These are phyloP conservation scores for Mus musculus DNA, from an alignment of 2,113 vertebrate genomes.

Conservation along the genomic window DNA sequence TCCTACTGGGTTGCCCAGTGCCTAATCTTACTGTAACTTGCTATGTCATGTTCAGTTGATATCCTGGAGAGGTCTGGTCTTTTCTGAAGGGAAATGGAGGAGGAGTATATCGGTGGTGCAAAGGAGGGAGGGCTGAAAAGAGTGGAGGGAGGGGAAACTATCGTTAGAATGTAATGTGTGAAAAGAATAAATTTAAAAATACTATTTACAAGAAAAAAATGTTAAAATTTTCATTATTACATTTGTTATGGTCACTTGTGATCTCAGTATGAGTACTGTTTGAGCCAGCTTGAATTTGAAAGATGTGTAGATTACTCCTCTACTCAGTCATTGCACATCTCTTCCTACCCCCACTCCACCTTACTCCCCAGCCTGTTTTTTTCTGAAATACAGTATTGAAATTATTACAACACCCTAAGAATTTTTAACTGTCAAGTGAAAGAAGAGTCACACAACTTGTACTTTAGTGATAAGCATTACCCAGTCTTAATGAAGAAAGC, in stretches of 20 bases:
- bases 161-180: not conserved
- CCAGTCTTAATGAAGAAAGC: not conserved
- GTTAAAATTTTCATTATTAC: not conserved
- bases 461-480: not conserved
- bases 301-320: not conserved
- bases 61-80: not conserved
- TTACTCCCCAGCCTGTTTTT: not conserved
- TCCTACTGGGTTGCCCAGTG: not conserved
- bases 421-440: not conserved
- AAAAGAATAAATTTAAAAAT: not conserved
- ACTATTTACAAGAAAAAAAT: not conserved
- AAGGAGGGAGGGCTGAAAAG: not conserved
- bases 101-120: not conserved
- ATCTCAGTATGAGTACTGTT: not conserved
- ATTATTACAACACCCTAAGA: not conserved
- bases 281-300: not conserved
- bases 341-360: not conserved
- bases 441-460: not conserved
- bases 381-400: not conserved
- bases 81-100: not conserved
- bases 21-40: not conserved
- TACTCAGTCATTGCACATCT: not conserved
- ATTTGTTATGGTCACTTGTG: not conserved
- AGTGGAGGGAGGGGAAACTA: not conserved
- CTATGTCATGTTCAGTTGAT: not conserved